These are phyloP conservation scores for Nemotelus pantherinus DNA, from an alignment of 2,888 invertebrate genomes.

Conservation along the genomic window DNA sequence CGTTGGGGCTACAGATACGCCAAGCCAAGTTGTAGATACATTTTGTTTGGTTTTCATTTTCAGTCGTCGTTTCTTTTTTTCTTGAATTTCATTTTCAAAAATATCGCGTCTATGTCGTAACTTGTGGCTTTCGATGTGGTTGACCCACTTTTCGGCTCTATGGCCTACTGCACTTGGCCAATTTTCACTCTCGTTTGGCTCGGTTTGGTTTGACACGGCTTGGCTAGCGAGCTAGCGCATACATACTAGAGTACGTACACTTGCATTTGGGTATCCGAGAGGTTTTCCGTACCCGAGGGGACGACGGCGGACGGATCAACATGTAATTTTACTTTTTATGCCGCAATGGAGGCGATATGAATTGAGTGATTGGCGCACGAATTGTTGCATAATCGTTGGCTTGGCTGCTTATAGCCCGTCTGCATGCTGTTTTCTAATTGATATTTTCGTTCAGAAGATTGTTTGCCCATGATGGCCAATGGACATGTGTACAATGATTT, in stretches of 20 bases:
- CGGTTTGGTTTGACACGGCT: constrained; percentile 21
- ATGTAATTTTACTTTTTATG: constrained; percentile 4
- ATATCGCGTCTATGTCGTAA: background rate
- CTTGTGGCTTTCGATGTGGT: constrained; percentile 49
- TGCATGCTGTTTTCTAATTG: constrained; percentile 22
- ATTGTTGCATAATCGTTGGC: constrained; percentile 38
- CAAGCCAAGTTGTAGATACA: too few relatives aligned
- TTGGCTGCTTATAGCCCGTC: background rate
- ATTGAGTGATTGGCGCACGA: constrained; percentile 30
- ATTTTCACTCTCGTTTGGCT: constrained; percentile 61
- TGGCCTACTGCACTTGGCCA: constrained; percentile 67
- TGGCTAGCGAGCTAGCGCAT: background rate
- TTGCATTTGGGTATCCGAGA: too few relatives aligned
- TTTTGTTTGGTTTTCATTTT: too few relatives aligned
- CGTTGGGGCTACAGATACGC: too few relatives aligned
- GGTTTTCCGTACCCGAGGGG: too few relatives aligned
- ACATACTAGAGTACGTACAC: too few relatives aligned
- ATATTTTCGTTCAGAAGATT: constrained; percentile 22
- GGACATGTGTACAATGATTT: too few relatives aligned
- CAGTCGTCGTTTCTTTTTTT: too few relatives aligned
- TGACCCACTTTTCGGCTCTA: constrained; percentile 56
- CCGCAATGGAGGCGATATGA: constrained; percentile 23
- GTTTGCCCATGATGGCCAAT: background rate
- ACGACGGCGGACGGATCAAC: background rate
- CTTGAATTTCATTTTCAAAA: background rate